Evolutionary conservation across 2,113 vertebrate species (phyloP), one percentile per base, ranked within the genome.

Genomic region (Pongo pygmaeus): DNA sequence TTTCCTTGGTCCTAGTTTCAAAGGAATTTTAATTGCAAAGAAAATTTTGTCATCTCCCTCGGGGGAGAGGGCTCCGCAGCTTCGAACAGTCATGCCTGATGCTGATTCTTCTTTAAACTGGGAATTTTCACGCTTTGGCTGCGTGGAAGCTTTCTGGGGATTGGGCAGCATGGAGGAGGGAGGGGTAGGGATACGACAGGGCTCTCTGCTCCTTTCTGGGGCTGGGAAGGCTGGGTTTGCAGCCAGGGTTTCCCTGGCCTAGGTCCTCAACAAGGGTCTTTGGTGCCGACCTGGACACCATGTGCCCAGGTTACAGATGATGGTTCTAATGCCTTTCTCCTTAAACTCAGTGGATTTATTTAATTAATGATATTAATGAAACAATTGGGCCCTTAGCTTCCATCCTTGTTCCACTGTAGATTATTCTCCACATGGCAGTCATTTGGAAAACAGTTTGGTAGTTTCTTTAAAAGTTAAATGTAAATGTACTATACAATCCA

Each of bases 1-100:
- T 98, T 98, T 98, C 97, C 98, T 97, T 98, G 97, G 98, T 98
- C 97, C 97, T 97, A 98, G 91, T 99, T 99, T 99, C 98, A 99
- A 99, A 99, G 98, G 98, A 98, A 98, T 98, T 98, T 99, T 99
- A 99, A 99, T 99, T 99, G 98, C 99, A 98, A 98, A 98, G 98
- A 98, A 98, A 98, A 98, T 98, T 98, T 98, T 98, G 97, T 98
- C 92, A 96, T 96, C 98, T 98, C 98, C 99, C 98, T 98, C 48
- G 30, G 98, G 99, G 98, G 93, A 98, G 97, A 98, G 92, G 97
- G 89, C 87, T 97, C 98, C 85, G 43, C 97, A 91, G 98, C 98
- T 98, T 97, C 38, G 69, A 98, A 98, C 91, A 61, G 98, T 98
- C 97, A 97, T 94, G 97, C 98, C 98, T 94, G 80, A 92, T 97